Conservation (phyloP, 2,797 vertebrate species). For the Sebastes goodei region DNA sequence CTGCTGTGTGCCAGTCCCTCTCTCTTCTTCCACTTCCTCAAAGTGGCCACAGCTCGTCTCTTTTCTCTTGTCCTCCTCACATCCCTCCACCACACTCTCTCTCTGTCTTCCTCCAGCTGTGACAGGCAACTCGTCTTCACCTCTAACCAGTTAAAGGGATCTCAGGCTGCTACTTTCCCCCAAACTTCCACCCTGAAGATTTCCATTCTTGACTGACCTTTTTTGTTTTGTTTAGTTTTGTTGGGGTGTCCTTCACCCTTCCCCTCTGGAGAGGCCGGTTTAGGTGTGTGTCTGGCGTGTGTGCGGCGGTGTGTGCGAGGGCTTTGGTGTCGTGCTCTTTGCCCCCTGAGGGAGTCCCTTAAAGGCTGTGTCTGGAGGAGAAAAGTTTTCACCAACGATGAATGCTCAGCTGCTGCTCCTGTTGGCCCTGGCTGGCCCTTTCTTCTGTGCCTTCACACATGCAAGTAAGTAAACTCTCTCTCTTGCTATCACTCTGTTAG, state of each 20-base stretch:
- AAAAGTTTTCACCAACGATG: constrained; percentile 66
- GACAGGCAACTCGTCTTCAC: not conserved
- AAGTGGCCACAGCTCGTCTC: constrained; percentile 65
- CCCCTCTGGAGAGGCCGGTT: constrained; percentile 29
- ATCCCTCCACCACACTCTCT: constrained; percentile 52
- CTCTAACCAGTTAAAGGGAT: constrained; percentile 12
- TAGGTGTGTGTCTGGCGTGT: constrained; percentile 44
- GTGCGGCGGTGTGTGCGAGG: constrained; percentile 28
- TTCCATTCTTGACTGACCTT: constrained; percentile 17
- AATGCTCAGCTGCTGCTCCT: constrained; percentile 80
- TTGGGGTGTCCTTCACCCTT: constrained; percentile 8
- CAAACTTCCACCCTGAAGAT: constrained; percentile 20
- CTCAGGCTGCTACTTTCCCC: not conserved
- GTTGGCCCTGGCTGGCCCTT: constrained; percentile 75
- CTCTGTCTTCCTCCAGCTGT: constrained; percentile 14
- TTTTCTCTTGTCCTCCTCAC: constrained; percentile 53
- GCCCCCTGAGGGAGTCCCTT: constrained; percentile 38
- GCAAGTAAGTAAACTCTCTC: constrained; percentile 79
- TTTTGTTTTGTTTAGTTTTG: not conserved
- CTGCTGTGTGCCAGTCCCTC: constrained; percentile 68
- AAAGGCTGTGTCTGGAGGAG: constrained; percentile 57
- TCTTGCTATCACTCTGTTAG: constrained; percentile 43
- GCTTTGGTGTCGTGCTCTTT: constrained; percentile 55
- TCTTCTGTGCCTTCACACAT: constrained; percentile 72
- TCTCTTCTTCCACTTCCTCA: constrained; percentile 63